phyloP scores from a whole-genome alignment of 2,888 invertebrate genomes.

The Cerastis rubricosa region DNA sequence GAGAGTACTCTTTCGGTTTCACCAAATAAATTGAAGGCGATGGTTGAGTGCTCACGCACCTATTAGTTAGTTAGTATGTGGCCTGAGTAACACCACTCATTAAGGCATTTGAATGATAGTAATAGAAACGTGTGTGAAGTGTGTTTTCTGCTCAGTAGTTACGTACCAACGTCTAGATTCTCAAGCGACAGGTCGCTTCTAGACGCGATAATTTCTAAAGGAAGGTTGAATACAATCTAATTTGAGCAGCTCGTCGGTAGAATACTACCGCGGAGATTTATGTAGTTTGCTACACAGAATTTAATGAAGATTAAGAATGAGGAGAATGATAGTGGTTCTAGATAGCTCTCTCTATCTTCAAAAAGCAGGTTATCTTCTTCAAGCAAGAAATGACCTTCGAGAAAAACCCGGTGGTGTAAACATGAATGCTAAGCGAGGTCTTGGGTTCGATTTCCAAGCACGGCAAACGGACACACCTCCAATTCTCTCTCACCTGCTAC shows the following conservation, averaged over 20 bases:
- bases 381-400: neutral
- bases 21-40: neutral
- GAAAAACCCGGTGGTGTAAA: neutral
- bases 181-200: conserved; percentile 10
- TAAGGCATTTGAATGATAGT: neutral
- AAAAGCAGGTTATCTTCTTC: neutral
- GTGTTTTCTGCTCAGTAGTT: neutral
- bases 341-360: neutral
- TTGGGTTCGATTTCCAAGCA: neutral
- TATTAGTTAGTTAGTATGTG: neutral
- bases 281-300: neutral
- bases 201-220: conserved; percentile 16
- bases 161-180: neutral
- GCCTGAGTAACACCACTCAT: neutral
- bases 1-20: neutral
- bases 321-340: neutral
- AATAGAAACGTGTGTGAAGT: neutral
- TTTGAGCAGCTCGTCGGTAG: conserved; percentile 10
- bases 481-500: too few species aligned
- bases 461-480: too few species aligned
- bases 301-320: neutral
- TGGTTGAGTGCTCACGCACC: neutral
- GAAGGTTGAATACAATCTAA: conserved; percentile 24
- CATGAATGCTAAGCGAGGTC: neutral
- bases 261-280: neutral